A percentile compares a stretch with the other conserved stretches of the same genome.
phyloP scores from a whole-genome alignment of 2,113 vertebrate genomes.

The Pelmatolapia mariae region DNA sequence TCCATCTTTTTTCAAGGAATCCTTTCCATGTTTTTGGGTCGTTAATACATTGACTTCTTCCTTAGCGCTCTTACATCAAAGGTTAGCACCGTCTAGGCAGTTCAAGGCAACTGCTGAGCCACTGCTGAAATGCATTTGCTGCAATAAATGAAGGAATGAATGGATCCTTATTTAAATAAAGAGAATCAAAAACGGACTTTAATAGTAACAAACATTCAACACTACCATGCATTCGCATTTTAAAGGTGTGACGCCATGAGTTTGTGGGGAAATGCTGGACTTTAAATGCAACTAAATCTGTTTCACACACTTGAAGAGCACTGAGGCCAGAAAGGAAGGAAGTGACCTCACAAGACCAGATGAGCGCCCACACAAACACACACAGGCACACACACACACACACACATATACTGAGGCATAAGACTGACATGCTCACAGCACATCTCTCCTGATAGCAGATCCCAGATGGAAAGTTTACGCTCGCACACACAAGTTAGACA shows the following conservation, averaged over 20 bases:
- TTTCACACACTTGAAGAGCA: slow-evolving; percentile 49
- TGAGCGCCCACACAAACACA: slow-evolving; percentile 29
- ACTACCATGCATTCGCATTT: not conserved
- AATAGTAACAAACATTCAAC: not conserved
- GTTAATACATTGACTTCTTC: not conserved
- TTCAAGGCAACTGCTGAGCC: not conserved
- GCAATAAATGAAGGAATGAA: not conserved
- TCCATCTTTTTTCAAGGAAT: not conserved
- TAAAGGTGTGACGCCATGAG: not conserved
- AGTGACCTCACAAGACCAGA: slow-evolving; percentile 57
- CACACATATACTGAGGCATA: not conserved
- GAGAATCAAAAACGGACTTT: not conserved
- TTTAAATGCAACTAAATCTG: slow-evolving; percentile 25
- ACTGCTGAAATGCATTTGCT: not conserved
- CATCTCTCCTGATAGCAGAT: slow-evolving; percentile 55
- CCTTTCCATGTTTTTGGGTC: not conserved
- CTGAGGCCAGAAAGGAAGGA: slow-evolving; percentile 47
- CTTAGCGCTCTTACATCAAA: not conserved
- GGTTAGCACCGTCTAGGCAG: not conserved
- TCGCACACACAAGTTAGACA: slow-evolving; percentile 32
- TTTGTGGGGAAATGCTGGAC: not conserved
- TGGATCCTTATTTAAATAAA: not conserved
- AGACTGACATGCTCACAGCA: slow-evolving; percentile 37
- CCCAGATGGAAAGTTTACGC: slow-evolving; percentile 65
- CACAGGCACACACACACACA: not conserved